A percentile compares a stretch with the other conserved stretches of the same genome.
These are phyloP conservation scores for Yponomeuta sedellus DNA, from an alignment of 2,888 invertebrate genomes.

Conservation along the genomic window DNA sequence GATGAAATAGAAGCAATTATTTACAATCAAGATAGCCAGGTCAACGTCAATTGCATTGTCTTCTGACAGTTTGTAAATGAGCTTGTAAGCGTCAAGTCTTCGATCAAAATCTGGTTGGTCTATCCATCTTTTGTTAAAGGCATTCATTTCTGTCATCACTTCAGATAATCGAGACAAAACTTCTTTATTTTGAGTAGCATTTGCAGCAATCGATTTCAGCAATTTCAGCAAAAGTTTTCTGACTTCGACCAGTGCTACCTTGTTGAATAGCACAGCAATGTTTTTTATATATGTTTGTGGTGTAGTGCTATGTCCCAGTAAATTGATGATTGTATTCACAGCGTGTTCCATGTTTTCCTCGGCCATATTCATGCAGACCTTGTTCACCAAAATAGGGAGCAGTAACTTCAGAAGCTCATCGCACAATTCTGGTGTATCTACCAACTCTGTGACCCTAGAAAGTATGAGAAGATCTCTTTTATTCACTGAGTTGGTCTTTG, in stretches of 20 bases:
- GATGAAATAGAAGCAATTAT: slow-evolving; percentile 89
- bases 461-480: slow-evolving; percentile 84
- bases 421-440: slow-evolving; percentile 80
- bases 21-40: slow-evolving; percentile 83
- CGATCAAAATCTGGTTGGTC: slow-evolving; percentile 95
- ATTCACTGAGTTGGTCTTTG: slow-evolving; percentile 77
- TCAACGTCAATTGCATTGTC: slow-evolving; percentile 76
- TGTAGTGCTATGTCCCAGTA: slow-evolving; percentile 80
- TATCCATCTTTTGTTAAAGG: slow-evolving; percentile 91
- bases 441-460: slow-evolving; percentile 85
- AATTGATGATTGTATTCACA: slow-evolving; percentile 83
- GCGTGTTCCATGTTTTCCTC: slow-evolving; percentile 84
- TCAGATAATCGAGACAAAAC: slow-evolving; percentile 68
- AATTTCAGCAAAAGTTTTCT: slow-evolving; percentile 82
- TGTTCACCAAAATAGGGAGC: slow-evolving; percentile 82
- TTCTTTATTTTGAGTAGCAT: slow-evolving; percentile 49
- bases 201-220: slow-evolving; percentile 76
- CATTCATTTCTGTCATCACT: slow-evolving; percentile 84
- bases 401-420: slow-evolving; percentile 82
- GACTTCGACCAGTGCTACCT: slow-evolving; percentile 78
- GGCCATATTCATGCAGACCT: slow-evolving; percentile 74
- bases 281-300: slow-evolving; percentile 81
- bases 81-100: slow-evolving; percentile 86
- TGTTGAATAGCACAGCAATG: slow-evolving; percentile 83
- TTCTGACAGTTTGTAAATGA: slow-evolving; percentile 75